phyloP scores from a whole-genome alignment of 1,140 invertebrate species.

The Tetranychus cinnabarinus region DNA sequence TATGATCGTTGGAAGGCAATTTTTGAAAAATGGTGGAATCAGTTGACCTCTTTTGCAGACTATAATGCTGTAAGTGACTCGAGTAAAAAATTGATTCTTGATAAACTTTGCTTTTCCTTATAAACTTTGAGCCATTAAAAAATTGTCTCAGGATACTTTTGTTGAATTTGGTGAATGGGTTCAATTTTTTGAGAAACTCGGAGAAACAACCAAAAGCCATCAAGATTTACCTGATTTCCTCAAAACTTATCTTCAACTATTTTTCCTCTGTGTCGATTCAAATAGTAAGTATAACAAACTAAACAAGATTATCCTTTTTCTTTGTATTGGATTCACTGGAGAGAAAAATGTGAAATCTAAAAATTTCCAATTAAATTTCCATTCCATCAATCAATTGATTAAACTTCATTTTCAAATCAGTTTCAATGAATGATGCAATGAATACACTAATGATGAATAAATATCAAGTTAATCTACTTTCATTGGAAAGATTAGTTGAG shows the following conservation, averaged over 20 bases:
- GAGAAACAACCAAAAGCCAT: constrained; percentile 13
- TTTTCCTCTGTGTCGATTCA: constrained; percentile 16
- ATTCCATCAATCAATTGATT: no score
- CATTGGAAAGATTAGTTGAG: no score
- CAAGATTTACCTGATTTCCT: constrained; percentile 17
- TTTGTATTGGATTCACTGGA: no score
- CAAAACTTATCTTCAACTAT: constrained; percentile 16
- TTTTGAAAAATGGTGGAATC: constrained; percentile 18
- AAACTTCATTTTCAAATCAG: no score
- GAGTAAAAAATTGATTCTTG: background rate
- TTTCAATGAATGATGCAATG: no score
- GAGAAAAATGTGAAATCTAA: no score
- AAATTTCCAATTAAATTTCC: no score
- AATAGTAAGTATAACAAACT: constrained; percentile 14
- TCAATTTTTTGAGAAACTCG: constrained; percentile 16
- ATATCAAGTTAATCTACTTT: no score
- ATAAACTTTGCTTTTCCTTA: background rate
- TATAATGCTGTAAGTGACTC: constrained; percentile 14
- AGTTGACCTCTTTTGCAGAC: constrained; percentile 16
- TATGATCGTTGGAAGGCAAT: constrained; percentile 17
- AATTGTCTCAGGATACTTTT: constrained; percentile 12
- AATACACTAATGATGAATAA: no score
- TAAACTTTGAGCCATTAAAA: background rate
- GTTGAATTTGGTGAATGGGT: constrained; percentile 20
- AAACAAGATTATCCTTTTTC: background rate